Percentiles rank a stretch among this genome's conserved stretches.
Conservation (phyloP, 92 coral and sea anemone genomes). For the Chrysogorgia sp. region DNA sequence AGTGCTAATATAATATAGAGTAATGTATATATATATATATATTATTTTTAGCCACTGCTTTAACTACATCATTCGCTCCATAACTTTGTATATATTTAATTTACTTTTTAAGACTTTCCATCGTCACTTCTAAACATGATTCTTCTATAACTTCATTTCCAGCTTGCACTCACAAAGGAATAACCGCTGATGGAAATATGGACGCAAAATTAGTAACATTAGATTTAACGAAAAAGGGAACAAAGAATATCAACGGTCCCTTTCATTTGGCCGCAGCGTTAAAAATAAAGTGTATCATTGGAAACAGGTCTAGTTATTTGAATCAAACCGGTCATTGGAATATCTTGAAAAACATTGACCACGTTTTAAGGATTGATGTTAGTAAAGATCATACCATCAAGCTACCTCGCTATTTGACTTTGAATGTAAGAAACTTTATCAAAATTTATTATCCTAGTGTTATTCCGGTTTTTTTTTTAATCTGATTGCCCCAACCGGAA, state of each 20-base stretch:
- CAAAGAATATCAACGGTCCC: not conserved
- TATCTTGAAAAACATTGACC: not conserved
- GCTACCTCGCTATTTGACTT: not conserved
- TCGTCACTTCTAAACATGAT: too few species aligned
- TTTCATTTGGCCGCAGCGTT: not conserved
- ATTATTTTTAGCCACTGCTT: too few species aligned
- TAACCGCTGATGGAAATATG: not conserved
- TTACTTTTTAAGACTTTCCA: too few species aligned
- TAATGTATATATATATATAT: too few species aligned
- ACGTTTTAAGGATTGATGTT: not conserved
- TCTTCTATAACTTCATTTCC: too few species aligned
- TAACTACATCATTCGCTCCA: too few species aligned
- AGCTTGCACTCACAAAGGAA: constrained; percentile 12
- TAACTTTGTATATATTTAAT: too few species aligned
- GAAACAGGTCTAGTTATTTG: not conserved
- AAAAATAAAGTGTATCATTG: not conserved
- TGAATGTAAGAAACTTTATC: constrained; percentile 7
- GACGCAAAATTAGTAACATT: constrained; percentile 1
- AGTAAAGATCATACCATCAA: not conserved
- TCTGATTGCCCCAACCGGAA: too few species aligned
- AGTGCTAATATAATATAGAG: too few species aligned
- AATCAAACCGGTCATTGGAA: constrained; percentile 1
- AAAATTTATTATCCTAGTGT: not conserved
- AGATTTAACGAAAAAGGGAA: not conserved
- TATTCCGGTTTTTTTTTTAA: too few species aligned